phyloP scores from a whole-genome alignment of 2,888 invertebrate species.

The Hipparchia sbordonii region DNA sequence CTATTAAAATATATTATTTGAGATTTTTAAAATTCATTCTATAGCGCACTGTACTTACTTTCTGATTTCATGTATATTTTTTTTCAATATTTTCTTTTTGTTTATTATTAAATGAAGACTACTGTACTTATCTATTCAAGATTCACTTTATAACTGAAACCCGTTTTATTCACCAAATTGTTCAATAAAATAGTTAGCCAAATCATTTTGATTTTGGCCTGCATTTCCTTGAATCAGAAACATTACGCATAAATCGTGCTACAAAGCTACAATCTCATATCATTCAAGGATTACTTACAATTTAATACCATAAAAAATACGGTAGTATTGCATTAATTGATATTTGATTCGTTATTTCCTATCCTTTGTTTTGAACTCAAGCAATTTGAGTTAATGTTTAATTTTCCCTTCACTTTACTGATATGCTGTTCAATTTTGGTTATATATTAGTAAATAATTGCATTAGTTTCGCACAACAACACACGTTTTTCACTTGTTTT shows the following conservation, averaged over 20 bases:
- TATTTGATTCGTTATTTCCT: background rate
- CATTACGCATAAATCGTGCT: slow-evolving; percentile 8
- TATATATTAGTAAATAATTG: slow-evolving; percentile 1
- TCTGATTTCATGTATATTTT: background rate
- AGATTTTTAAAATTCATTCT: background rate
- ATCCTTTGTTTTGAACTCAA: slow-evolving; percentile 4
- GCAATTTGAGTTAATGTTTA: background rate
- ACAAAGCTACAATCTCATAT: background rate
- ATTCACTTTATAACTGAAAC: background rate
- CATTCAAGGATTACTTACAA: slow-evolving; percentile 30
- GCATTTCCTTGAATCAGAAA: slow-evolving; percentile 12
- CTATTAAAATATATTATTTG: too few species aligned
- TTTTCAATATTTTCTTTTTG: background rate
- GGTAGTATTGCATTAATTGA: slow-evolving; percentile 4
- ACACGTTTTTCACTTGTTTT: slow-evolving; percentile 25
- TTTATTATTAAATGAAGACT: background rate
- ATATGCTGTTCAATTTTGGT: background rate
- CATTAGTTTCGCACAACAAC: slow-evolving; percentile 23
- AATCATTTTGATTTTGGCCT: slow-evolving; percentile 7
- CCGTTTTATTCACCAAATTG: background rate
- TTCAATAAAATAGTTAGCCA: slow-evolving; percentile 8
- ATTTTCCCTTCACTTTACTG: background rate
- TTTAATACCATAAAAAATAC: slow-evolving; percentile 12
- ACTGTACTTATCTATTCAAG: slow-evolving; percentile 2
- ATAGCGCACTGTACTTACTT: background rate